phyloP scores from a whole-genome alignment of 2,113 vertebrate genomes.

The Girardinichthys multiradiatus region DNA sequence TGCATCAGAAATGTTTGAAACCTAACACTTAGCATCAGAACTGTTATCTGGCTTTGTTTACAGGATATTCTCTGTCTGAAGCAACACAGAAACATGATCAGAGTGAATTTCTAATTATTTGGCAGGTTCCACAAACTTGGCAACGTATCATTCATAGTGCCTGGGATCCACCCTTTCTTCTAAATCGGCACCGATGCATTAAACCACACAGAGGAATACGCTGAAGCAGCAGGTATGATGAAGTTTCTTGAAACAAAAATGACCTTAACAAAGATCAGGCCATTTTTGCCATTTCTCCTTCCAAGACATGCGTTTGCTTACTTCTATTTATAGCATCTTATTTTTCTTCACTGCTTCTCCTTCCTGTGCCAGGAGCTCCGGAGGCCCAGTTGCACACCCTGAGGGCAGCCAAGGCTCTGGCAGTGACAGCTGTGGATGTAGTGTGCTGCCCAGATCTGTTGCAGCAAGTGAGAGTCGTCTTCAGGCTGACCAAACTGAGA shows the following conservation, averaged over 20 bases:
- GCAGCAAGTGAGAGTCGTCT: slow-evolving; percentile 83
- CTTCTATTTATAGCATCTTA: slow-evolving; percentile 8
- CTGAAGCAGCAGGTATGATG: slow-evolving; percentile 83
- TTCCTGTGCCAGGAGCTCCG: slow-evolving; percentile 80
- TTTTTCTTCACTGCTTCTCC: slow-evolving; percentile 20
- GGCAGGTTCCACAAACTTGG: slow-evolving; percentile 90
- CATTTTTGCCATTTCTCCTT: slow-evolving; percentile 14
- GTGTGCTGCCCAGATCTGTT: slow-evolving; percentile 84
- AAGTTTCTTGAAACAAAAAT: neutral
- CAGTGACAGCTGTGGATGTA: slow-evolving; percentile 90
- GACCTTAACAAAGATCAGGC: slow-evolving; percentile 5
- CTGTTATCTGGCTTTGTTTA: neutral
- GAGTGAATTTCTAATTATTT: slow-evolving; percentile 28
- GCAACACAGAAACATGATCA: slow-evolving; percentile 11
- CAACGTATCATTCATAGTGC: slow-evolving; percentile 85
- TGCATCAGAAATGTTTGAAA: slow-evolving; percentile 5
- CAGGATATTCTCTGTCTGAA: neutral
- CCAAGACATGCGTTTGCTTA: slow-evolving; percentile 10
- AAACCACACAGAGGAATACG: slow-evolving; percentile 89
- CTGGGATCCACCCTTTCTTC: slow-evolving; percentile 90
- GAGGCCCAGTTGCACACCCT: slow-evolving; percentile 87
- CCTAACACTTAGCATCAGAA: neutral
- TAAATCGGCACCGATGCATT: slow-evolving; percentile 85
- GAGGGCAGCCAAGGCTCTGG: slow-evolving; percentile 86
- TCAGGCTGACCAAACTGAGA: slow-evolving; percentile 78